A percentile compares a stretch with the other conserved stretches of the same genome.
These are phyloP conservation scores for Plodia interpunctella DNA, from an alignment of 1,140 invertebrate species.

Conservation along the genomic window DNA sequence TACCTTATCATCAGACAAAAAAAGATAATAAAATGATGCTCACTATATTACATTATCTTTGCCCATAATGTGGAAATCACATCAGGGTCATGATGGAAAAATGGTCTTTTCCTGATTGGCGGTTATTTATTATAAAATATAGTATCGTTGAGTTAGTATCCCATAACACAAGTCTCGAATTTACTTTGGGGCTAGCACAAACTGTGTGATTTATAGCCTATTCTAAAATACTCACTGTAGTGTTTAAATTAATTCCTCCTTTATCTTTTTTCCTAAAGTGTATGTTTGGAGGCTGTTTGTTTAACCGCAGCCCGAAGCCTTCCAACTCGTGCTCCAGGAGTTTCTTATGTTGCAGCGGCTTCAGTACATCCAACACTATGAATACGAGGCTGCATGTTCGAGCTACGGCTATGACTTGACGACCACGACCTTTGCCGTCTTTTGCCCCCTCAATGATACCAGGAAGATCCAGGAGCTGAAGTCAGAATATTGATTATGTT, in stretches of 20 bases:
- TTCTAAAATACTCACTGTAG: constrained; percentile 60
- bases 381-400: constrained; percentile 98
- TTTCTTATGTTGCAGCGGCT: constrained; percentile 97
- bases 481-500: neutral
- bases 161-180: no score
- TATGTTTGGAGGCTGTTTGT: constrained; percentile 98
- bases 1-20: no score
- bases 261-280: constrained; percentile 98
- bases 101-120: no score
- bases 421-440: constrained; percentile 98
- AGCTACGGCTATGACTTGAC: constrained; percentile 99
- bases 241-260: constrained; percentile 81
- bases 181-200: no score
- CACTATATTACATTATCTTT: no score
- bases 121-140: no score
- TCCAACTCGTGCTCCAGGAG: constrained; percentile 98
- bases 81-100: no score
- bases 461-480: constrained; percentile 96
- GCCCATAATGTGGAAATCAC: no score
- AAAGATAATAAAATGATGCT: no score
- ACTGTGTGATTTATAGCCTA: no score
- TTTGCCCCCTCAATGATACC: constrained; percentile 99
- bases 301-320: constrained; percentile 97
- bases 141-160: no score
- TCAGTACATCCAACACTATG: constrained; percentile 98